Conservation (phyloP, 1,140 invertebrate genomes). For the Propsilocerus akamusi region DNA sequence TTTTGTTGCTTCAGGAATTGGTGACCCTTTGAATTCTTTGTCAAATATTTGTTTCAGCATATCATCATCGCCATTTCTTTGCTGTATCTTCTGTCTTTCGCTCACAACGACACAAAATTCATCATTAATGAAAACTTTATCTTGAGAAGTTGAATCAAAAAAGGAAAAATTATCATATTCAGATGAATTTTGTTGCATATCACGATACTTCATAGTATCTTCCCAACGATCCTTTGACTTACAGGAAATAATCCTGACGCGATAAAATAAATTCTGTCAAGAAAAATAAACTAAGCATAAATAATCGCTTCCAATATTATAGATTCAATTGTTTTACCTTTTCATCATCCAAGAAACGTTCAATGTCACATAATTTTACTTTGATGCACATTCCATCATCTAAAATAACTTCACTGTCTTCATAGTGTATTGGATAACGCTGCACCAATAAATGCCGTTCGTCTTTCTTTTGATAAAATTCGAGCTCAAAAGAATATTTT, state of each 20-base stretch:
- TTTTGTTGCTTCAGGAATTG: not conserved
- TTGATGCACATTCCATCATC: conserved; percentile 11
- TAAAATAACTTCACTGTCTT: conserved; percentile 12
- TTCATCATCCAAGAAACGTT: conserved; percentile 17
- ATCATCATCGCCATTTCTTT: not conserved
- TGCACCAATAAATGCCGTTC: conserved; percentile 17
- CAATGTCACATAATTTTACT: conserved; percentile 13
- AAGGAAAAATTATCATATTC: not conserved
- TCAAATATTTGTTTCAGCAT: not conserved
- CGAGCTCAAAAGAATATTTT: conserved; percentile 21
- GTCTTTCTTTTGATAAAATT: conserved; percentile 16
- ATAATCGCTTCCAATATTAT: too few relatives aligned
- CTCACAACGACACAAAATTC: not conserved
- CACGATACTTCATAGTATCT: not conserved
- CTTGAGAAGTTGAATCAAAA: not conserved
- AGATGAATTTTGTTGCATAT: not conserved
- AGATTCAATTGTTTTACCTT: conserved; percentile 13
- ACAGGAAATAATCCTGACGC: conserved; percentile 11
- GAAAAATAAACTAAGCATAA: not conserved
- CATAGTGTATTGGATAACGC: conserved; percentile 21
- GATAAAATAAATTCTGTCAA: conserved; percentile 17
- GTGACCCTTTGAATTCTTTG: not conserved
- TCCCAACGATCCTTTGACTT: not conserved
- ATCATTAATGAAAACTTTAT: not conserved
- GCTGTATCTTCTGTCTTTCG: too few relatives aligned